Percentiles rank a stretch among this genome's conserved stretches.
Conservation (phyloP, 2,797 vertebrate species). For the Lagocephalus sceleratus region DNA sequence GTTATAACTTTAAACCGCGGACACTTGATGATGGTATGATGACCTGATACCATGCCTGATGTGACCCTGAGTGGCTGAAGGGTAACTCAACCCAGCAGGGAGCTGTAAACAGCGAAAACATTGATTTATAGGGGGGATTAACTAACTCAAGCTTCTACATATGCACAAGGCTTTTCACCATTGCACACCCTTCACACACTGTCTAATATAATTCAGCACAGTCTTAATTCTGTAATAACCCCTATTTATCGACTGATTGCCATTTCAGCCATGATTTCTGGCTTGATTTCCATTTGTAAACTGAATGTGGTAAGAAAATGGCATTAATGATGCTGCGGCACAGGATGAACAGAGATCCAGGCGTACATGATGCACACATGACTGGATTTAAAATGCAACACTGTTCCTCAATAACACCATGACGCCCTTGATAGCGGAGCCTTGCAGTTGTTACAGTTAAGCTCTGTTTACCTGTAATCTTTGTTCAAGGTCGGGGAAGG, state of each 20-base stretch:
- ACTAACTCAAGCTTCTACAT: constrained; percentile 1
- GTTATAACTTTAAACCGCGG: too few relatives aligned
- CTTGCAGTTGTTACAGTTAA: not conserved
- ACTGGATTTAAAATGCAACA: too few relatives aligned
- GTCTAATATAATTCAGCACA: not conserved
- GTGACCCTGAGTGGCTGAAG: constrained; percentile 30
- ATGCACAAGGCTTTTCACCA: constrained; percentile 1
- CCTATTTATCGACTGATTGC: not conserved
- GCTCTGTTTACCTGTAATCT: constrained; percentile 85
- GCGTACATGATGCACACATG: too few relatives aligned
- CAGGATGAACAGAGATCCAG: too few relatives aligned
- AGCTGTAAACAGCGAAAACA: constrained; percentile 21
- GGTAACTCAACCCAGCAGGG: constrained; percentile 41
- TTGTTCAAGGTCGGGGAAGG: constrained; percentile 90
- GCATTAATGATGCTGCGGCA: too few relatives aligned
- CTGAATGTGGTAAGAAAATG: too few relatives aligned
- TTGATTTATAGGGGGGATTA: constrained; percentile 17
- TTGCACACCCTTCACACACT: not conserved
- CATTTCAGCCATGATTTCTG: not conserved
- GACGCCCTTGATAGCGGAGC: too few relatives aligned
- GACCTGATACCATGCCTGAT: constrained; percentile 24
- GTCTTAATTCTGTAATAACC: not conserved
- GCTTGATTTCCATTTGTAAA: too few relatives aligned
- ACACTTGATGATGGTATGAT: constrained; percentile 18
- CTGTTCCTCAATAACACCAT: too few relatives aligned